These are phyloP conservation scores for Anas platyrhynchos DNA, from an alignment of 2,113 vertebrate genomes.

Conservation along the genomic window DNA sequence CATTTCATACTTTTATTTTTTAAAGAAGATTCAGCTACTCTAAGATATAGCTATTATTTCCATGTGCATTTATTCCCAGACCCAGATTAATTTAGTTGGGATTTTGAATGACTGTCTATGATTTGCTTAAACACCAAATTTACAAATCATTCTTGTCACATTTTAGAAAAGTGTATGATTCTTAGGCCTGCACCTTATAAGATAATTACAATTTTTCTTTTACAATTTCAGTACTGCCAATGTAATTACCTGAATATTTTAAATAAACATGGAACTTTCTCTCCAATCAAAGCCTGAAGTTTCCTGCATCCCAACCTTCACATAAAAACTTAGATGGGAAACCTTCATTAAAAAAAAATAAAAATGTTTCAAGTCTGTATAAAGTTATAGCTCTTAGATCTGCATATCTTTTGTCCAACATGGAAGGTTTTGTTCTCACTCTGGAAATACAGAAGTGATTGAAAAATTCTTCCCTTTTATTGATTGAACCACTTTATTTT, in stretches of 20 bases:
- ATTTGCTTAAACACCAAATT: not conserved
- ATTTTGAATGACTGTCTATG: not conserved
- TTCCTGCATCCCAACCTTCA: not conserved
- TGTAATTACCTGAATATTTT: not conserved
- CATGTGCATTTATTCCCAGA: not conserved
- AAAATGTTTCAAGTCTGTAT: not conserved
- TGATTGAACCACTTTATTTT: not conserved
- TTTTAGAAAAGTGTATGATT: not conserved
- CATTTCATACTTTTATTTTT: not conserved
- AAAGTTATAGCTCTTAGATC: not conserved
- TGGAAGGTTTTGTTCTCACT: not conserved
- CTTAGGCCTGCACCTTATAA: not conserved
- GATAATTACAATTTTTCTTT: not conserved
- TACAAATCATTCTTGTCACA: not conserved
- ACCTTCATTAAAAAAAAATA: not conserved
- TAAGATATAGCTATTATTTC: not conserved
- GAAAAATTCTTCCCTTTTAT: not conserved
- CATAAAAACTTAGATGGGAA: not conserved
- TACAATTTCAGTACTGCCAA: not conserved
- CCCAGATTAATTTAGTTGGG: not conserved
- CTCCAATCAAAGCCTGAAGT: not conserved
- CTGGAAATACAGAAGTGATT: not conserved
- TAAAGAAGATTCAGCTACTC: not conserved
- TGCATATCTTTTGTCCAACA: not conserved
- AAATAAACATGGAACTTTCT: not conserved